Evolutionary conservation across 2,888 invertebrate species (phyloP).

Genomic region (Coleophora flavipennella): DNA sequence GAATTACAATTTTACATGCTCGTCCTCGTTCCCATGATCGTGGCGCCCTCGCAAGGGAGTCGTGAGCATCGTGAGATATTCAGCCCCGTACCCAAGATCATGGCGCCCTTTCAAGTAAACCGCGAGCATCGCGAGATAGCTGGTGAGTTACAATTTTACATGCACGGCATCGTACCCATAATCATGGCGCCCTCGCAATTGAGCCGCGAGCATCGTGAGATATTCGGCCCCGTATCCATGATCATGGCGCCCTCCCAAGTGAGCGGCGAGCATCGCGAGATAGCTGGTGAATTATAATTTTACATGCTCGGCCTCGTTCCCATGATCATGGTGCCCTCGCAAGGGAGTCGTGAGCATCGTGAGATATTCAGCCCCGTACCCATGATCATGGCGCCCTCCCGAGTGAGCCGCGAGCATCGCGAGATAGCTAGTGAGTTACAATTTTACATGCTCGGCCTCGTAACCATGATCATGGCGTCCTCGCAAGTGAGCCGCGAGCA

Average conservation of each 20-base stretch:
- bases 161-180: too few relatives aligned
- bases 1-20: too few relatives aligned
- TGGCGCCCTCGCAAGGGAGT: constrained; percentile 89
- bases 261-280: constrained; percentile 87
- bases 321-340: too few relatives aligned
- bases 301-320: too few relatives aligned
- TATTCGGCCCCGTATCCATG: constrained; percentile 94
- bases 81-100: too few relatives aligned
- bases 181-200: too few relatives aligned
- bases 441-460: too few relatives aligned
- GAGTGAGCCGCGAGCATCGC: constrained; percentile 87
- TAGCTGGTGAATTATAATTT: constrained; percentile 86
- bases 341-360: too few relatives aligned
- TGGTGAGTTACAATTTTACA: too few relatives aligned
- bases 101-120: constrained; percentile 89
- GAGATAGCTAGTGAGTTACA: too few relatives aligned
- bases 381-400: constrained; percentile 91
- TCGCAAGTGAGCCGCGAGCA: constrained; percentile 88
- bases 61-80: constrained; percentile 90
- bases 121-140: constrained; percentile 90
- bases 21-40: constrained; percentile 93
- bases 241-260: constrained; percentile 91
- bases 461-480: constrained; percentile 90
- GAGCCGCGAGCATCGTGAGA: too few relatives aligned
- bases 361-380: constrained; percentile 93